Evolutionary conservation across 2,888 invertebrate species (phyloP), one percentile per base, ranked within the genome.

Genomic region (Drosophila longiperda): DNA sequence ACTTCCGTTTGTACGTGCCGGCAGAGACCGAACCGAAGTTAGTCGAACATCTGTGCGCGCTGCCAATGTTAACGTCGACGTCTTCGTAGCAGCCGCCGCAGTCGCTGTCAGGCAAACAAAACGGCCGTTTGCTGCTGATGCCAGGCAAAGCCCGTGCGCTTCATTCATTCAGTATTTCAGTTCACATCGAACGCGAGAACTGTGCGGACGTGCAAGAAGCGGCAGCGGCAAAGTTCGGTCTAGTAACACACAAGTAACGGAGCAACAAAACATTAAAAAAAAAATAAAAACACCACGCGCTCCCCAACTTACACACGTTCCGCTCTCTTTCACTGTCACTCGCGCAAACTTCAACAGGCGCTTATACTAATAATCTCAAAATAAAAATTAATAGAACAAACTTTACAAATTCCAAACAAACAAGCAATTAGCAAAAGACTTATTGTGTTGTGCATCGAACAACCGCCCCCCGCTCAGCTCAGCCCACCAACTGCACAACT

Each of bases 131-230:
- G 71, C 57, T 48, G 62, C 45, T 57, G 61, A 63, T 73, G 73
- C 69, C 57, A 65, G 62, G 60, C 48, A 60, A 64, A 66, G 83
- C 66, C 74, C 66, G 77, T 78, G 69, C 77, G 73, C 78, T 77
- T 78, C 78, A 80, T 85, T 80, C 80, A 80, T 83, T 72, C 87
- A 86, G 87, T 89, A 23, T 91, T 91, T 92, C 89, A 92, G 91
- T 92, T 92, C 91, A 89, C 82, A 89, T 90, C 85, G 92, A 92
- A 92, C 92, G 92, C 92, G 92, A 92, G 92, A 91, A 91, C 91
- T 87, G 92, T 91, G 90, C 90, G 90, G 92, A 91, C 92, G 92
- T 92, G 91, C 83, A 52, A 71, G 73, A 58, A 71, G 73, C 63
- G 80, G 75, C 71, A 80, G 78, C 52, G 76, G 64, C 80, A 63